phyloP scores from a whole-genome alignment of 2,888 invertebrate species.

The Desoria tigrina region DNA sequence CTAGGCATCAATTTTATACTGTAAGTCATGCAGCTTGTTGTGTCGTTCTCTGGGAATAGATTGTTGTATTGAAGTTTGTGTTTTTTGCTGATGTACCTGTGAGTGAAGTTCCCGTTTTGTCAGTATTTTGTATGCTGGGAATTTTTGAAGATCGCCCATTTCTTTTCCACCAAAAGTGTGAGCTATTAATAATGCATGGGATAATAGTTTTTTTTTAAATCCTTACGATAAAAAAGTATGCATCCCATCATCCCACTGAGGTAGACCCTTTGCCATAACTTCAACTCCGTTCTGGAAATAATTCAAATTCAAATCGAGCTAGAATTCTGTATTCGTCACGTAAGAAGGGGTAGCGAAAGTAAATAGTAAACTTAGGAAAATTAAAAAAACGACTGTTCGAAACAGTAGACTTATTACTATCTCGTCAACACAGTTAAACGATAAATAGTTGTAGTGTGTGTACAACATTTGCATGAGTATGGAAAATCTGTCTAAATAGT shows the following conservation, averaged over 20 bases:
- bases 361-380: too few relatives aligned
- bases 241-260: too few relatives aligned
- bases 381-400: not conserved
- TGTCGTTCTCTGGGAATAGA: not conserved
- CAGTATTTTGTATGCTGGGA: not conserved
- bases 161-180: too few relatives aligned
- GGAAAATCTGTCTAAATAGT: not conserved
- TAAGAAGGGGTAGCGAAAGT: too few relatives aligned
- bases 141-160: too few relatives aligned
- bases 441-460: not conserved
- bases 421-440: not conserved
- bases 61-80: too few relatives aligned
- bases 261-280: too few relatives aligned
- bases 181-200: not conserved
- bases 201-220: not conserved
- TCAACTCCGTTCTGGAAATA: too few relatives aligned
- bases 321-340: too few relatives aligned
- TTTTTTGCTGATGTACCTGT: slow-evolving; percentile 7
- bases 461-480: not conserved
- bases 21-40: not conserved
- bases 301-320: too few relatives aligned
- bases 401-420: not conserved
- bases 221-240: too few relatives aligned
- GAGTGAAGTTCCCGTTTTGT: slow-evolving; percentile 4
- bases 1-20: too few relatives aligned